A percentile compares a stretch with the other conserved stretches of the same genome.
phyloP scores from a whole-genome alignment of 2,113 vertebrate genomes.

The Trematomus loennbergii region DNA sequence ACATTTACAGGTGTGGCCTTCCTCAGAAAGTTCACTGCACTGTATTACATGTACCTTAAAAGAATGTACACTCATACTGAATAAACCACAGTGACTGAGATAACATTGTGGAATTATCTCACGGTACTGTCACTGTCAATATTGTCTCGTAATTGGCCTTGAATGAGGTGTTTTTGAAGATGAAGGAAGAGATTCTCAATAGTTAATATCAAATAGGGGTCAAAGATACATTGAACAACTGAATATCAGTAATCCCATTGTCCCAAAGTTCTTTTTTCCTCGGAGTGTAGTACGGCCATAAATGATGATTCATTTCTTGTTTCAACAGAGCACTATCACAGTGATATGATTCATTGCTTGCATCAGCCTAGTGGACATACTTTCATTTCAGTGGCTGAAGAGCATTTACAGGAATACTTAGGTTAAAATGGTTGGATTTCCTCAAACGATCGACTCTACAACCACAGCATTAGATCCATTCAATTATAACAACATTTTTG shows the following conservation, averaged over 20 bases:
- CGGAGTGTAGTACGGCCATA: constrained; percentile 56
- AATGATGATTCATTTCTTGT: constrained; percentile 67
- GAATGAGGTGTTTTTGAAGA: constrained; percentile 14
- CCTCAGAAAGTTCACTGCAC: constrained; percentile 55
- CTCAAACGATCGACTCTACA: constrained; percentile 18
- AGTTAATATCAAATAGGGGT: constrained; percentile 62
- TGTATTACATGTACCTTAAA: constrained; percentile 28
- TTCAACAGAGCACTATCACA: constrained; percentile 49
- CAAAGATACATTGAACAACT: constrained; percentile 45
- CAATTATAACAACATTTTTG: neutral
- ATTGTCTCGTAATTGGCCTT: constrained; percentile 32
- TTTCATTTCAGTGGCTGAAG: constrained; percentile 56
- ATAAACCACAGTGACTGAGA: constrained; percentile 35
- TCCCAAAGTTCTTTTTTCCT: constrained; percentile 51
- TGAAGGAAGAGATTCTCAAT: constrained; percentile 8
- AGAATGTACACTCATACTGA: constrained; percentile 36
- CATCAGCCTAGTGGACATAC: constrained; percentile 42
- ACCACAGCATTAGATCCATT: constrained; percentile 14
- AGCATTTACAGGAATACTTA: constrained; percentile 59
- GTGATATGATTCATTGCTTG: constrained; percentile 45
- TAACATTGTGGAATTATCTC: constrained; percentile 47
- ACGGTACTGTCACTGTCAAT: constrained; percentile 46
- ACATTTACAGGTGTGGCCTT: constrained; percentile 75
- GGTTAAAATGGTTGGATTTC: constrained; percentile 3
- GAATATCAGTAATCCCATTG: constrained; percentile 37